Conservation (phyloP, 2,797 vertebrate species). For the Parambassis ranga region DNA sequence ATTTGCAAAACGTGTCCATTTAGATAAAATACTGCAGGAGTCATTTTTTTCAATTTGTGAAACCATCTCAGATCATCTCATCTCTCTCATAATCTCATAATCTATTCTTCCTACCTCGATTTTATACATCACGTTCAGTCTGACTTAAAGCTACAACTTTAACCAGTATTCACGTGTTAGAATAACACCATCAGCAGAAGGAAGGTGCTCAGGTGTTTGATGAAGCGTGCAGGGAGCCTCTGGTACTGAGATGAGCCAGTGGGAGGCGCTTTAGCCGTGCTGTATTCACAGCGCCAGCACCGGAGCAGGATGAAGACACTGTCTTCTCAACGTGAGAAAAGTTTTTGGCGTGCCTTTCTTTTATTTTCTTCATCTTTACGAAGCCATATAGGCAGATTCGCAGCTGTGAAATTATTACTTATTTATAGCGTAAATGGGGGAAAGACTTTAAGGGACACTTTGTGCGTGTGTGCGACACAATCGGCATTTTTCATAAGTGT, state of each 20-base stretch:
- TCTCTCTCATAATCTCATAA: too few relatives aligned
- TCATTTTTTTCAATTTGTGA: too few relatives aligned
- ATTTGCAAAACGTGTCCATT: background rate
- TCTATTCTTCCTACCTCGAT: too few relatives aligned
- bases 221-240: background rate
- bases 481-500: too few relatives aligned
- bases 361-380: constrained; percentile 31
- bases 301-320: constrained; percentile 38
- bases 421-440: too few relatives aligned
- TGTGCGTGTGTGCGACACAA: too few relatives aligned
- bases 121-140: too few relatives aligned
- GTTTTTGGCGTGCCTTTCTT: constrained; percentile 71
- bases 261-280: constrained; percentile 95
- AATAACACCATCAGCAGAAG: background rate
- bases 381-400: background rate
- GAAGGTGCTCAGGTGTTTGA: constrained; percentile 19
- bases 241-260: constrained; percentile 74
- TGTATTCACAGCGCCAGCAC: constrained; percentile 75
- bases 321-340: constrained; percentile 50
- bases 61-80: too few relatives aligned
- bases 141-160: too few relatives aligned
- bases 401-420: too few relatives aligned
- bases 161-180: background rate
- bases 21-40: too few relatives aligned
- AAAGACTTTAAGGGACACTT: too few relatives aligned